Conservation (phyloP, 2,113 vertebrate species). For the Corapipo altera region DNA sequence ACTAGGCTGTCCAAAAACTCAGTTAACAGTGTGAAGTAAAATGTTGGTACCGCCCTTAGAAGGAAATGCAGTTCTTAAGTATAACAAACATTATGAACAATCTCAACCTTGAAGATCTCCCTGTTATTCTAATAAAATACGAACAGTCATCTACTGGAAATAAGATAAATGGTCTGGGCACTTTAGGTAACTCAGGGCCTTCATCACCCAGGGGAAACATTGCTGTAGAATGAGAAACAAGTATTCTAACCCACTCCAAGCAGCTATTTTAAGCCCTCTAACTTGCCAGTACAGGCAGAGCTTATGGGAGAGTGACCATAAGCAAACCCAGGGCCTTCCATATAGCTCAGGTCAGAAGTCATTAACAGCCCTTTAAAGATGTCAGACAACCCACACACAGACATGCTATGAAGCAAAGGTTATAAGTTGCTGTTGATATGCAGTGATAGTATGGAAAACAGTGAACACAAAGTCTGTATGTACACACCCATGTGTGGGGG, state of each 20-base stretch:
- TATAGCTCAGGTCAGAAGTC: not conserved
- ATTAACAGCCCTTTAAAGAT: not conserved
- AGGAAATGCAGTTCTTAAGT: not conserved
- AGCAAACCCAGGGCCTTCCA: not conserved
- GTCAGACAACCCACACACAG: not conserved
- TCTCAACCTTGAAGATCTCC: not conserved
- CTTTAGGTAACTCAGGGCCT: not conserved
- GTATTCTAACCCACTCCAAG: not conserved
- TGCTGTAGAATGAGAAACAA: not conserved
- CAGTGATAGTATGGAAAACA: not conserved
- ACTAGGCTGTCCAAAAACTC: not conserved
- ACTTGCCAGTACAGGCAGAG: not conserved
- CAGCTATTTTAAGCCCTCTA: not conserved
- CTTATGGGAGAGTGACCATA: not conserved
- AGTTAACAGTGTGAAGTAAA: not conserved
- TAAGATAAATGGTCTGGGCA: not conserved
- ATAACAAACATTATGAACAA: not conserved
- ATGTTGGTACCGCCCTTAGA: not conserved
- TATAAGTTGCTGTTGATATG: not conserved
- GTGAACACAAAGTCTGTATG: not conserved
- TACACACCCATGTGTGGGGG: fast-evolving
- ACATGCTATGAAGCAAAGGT: not conserved
- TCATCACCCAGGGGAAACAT: not conserved
- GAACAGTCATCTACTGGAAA: not conserved
- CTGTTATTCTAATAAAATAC: not conserved